Evolutionary conservation across 2,888 invertebrate species (phyloP), one percentile per base, ranked within the genome.

Genomic region (Sturmia bella): DNA sequence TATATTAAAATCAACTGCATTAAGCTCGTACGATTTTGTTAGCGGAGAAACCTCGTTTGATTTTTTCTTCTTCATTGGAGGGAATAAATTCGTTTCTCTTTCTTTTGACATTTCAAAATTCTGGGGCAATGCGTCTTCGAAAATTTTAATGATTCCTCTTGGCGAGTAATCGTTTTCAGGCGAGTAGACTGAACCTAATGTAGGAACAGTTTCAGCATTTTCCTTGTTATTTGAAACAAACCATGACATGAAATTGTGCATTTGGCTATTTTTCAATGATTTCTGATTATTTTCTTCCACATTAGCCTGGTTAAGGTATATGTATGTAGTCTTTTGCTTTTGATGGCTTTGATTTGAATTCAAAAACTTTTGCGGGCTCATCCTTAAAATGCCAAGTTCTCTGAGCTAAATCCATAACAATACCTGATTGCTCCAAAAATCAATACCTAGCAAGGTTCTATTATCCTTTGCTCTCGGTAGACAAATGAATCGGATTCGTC

Each of bases 401-500:
- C 50, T 78, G 68, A 7, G 59, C 68, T 13, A 76, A 12, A 50
- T 68, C 41, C 27, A 76, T 45, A 12, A 68, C 68, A 27, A 75
- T 56, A 7, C 64, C 45, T 17, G 79, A 52, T 61, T 73, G 73
- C 17, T 79, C 66, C 13, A 79, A 43, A 76, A 81, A 32, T 72
- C 75, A 39, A 76, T 72, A 1, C 80, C 75, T 1, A 73, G 27
- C 7, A 81, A 32, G 0, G 76, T 81, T 37, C 76, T 45, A 32
- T 73, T 73, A 15, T 50, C 41, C 32, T 37, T 59, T 6, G 72
- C 77, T 5, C 56, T 80, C 11, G 77, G 57, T 12, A 81, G 41
- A n/a, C 68, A 81, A 19, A 81, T 45, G 21, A 87, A 85, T 63
- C 85, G 50, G n/a, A 80, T 75, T 63, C 79, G 43, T 21, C 84